Evolutionary conservation across 1,140 invertebrate species (phyloP).

Genomic region (Dendroctonus valens): DNA sequence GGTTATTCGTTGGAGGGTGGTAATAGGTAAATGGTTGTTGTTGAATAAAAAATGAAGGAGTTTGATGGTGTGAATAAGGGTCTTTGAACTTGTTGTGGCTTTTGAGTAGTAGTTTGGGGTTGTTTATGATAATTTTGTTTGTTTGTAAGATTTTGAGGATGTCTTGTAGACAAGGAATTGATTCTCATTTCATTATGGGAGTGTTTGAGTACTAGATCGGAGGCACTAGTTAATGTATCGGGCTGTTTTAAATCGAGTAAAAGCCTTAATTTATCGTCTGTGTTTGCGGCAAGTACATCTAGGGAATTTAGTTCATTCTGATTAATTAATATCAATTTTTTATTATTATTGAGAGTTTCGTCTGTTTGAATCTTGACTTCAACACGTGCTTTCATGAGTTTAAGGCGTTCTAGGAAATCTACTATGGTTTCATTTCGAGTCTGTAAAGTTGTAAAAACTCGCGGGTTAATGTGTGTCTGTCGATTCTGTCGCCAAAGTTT

Average conservation of each 20-base stretch:
- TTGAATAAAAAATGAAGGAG: not conserved
- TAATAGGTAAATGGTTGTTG: not conserved
- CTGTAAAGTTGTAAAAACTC: constrained; percentile 1
- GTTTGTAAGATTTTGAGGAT: not conserved
- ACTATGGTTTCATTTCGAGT: no score
- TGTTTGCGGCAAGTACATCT: no score
- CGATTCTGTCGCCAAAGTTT: no score
- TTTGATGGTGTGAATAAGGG: not conserved
- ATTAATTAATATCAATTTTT: not conserved
- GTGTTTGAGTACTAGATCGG: not conserved
- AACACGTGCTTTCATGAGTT: no score
- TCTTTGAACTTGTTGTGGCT: not conserved
- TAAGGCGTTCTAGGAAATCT: no score
- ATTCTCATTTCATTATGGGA: constrained; percentile 2
- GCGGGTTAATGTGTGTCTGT: not conserved
- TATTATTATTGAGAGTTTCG: not conserved
- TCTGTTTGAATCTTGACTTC: no score
- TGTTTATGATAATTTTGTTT: not conserved
- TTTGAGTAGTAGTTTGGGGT: not conserved
- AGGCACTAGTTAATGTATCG: not conserved
- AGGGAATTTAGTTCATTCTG: no score
- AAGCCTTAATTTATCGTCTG: no score
- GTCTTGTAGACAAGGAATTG: not conserved
- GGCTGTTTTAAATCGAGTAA: constrained; percentile 1
- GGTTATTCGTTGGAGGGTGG: not conserved